These are phyloP conservation scores for Bombus picipes DNA, from an alignment of 1,140 invertebrate genomes.

Conservation along the genomic window DNA sequence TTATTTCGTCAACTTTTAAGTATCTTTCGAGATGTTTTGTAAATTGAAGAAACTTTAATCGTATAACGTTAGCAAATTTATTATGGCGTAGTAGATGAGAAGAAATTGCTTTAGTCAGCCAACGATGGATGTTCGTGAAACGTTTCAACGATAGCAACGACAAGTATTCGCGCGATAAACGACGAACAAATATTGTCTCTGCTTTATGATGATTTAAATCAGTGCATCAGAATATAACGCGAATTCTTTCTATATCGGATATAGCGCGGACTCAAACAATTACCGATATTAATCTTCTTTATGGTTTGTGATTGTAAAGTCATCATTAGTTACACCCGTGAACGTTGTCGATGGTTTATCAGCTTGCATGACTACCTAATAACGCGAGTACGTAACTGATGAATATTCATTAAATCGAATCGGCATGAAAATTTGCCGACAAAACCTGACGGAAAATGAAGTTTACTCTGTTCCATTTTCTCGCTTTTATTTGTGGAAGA, in stretches of 20 bases:
- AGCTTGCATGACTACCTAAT: not conserved
- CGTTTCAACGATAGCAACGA: not conserved
- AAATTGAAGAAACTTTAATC: not conserved
- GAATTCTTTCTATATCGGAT: not conserved
- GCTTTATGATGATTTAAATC: not conserved
- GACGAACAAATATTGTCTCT: not conserved
- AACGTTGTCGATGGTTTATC: not conserved
- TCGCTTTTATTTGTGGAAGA: not conserved
- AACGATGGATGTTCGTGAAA: not conserved
- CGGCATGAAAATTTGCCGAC: not conserved
- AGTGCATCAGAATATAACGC: not conserved
- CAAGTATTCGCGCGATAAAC: not conserved
- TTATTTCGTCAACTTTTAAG: too few relatives aligned
- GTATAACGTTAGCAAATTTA: not conserved
- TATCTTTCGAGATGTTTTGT: too few relatives aligned
- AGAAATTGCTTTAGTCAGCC: conserved; percentile 32
- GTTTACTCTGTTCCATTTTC: not conserved
- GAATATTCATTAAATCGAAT: conserved; percentile 7
- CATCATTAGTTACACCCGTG: not conserved
- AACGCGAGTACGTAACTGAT: not conserved
- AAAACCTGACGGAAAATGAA: not conserved
- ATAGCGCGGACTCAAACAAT: not conserved
- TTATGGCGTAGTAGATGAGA: not conserved
- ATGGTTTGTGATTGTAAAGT: not conserved
- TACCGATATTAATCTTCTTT: conserved; percentile 22